Conservation (phyloP, 2,888 invertebrate genomes). For the Allacma fusca region DNA sequence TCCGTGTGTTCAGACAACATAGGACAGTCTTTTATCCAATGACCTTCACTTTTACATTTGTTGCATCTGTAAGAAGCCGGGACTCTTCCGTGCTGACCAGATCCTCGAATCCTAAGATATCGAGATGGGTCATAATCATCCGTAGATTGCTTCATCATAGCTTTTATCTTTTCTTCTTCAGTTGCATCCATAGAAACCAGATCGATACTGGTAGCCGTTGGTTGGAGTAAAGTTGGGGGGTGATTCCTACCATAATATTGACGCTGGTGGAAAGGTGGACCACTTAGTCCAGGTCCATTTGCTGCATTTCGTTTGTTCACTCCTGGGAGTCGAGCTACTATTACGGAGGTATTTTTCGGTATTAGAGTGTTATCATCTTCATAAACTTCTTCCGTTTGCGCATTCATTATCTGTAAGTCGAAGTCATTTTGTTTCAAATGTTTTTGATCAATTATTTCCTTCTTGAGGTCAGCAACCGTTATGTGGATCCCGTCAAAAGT, state of each 20-base stretch:
- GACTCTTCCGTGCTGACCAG: conserved; percentile 79
- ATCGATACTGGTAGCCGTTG: conserved; percentile 71
- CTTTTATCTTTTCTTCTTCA: conserved; percentile 96
- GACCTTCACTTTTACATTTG: conserved; percentile 93
- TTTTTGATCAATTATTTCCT: conserved; percentile 93
- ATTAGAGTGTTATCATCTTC: conserved; percentile 88
- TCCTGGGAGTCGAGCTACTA: conserved; percentile 91
- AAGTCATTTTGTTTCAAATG: conserved; percentile 93
- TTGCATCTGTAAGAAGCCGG: conserved; percentile 93
- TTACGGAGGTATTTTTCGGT: conserved; percentile 95
- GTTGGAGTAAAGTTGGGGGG: conserved; percentile 40
- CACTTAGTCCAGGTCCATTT: conserved; percentile 63
- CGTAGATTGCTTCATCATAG: conserved; percentile 97
- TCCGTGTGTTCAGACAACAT: conserved; percentile 68
- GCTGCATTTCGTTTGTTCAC: conserved; percentile 79
- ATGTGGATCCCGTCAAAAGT: conserved; percentile 97
- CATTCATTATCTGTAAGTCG: conserved; percentile 95
- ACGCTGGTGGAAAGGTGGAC: conserved; percentile 40
- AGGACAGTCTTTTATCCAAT: conserved; percentile 98
- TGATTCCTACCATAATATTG: conserved; percentile 46
- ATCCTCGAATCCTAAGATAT: conserved; percentile 70
- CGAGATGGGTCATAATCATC: conserved; percentile 97
- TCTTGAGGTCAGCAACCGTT: conserved; percentile 92
- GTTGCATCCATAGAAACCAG: conserved; percentile 88
- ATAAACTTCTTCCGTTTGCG: conserved; percentile 97